Conservation (phyloP, 2,797 vertebrate species). For the Periophthalmus magnuspinnatus region DNA sequence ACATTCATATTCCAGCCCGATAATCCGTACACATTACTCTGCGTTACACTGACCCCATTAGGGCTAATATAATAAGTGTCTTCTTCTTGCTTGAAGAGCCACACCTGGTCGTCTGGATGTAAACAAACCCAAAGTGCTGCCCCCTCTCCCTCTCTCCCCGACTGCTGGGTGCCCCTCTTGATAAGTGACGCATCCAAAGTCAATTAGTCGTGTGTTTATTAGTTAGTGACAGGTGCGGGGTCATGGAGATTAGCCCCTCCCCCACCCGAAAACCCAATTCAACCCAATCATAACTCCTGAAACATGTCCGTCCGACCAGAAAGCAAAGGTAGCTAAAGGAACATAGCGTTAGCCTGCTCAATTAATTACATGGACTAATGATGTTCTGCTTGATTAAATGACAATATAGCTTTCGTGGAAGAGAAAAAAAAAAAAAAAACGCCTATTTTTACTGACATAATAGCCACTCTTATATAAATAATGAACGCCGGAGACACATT, state of each 20-base stretch:
- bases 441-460: slow-evolving; percentile 74
- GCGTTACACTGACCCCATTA: slow-evolving; percentile 32
- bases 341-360: slow-evolving; percentile 78
- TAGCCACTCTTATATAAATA: slow-evolving; percentile 78
- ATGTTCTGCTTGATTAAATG: slow-evolving; percentile 83
- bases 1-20: slow-evolving; percentile 2
- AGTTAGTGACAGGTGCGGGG: slow-evolving; percentile 83
- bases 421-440: slow-evolving; percentile 46
- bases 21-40: slow-evolving; percentile 25
- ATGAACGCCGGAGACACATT: slow-evolving; percentile 76
- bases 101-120: slow-evolving; percentile 53
- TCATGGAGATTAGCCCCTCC: slow-evolving; percentile 81
- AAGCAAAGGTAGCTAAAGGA: slow-evolving; percentile 83
- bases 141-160: slow-evolving; percentile 32
- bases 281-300: slow-evolving; percentile 81
- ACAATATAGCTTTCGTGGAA: slow-evolving; percentile 70
- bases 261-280: background rate
- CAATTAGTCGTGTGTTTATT: slow-evolving; percentile 85
- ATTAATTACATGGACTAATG: slow-evolving; percentile 85
- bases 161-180: slow-evolving; percentile 53
- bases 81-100: slow-evolving; percentile 50
- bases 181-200: slow-evolving; percentile 74
- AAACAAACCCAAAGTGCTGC: slow-evolving; percentile 59
- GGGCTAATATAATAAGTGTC: slow-evolving; percentile 41
- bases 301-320: slow-evolving; percentile 80